Percentiles rank a stretch among this genome's conserved stretches.
Conservation (phyloP, 35 echinoderm and acorn worm species). For the Lytechinus pictus region DNA sequence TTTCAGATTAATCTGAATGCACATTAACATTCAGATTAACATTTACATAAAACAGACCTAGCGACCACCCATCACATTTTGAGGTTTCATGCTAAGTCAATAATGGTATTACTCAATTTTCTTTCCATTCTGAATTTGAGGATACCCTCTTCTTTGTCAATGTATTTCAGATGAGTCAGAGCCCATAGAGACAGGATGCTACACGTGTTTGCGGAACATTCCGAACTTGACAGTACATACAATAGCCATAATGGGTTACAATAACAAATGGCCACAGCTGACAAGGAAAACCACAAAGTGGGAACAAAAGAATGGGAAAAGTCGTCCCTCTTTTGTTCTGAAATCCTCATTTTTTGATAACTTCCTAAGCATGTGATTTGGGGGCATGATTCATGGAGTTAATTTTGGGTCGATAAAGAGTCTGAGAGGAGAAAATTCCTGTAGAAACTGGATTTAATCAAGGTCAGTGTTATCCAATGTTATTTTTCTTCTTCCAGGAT, state of each 20-base stretch:
- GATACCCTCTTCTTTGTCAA: background rate
- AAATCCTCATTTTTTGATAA: constrained; percentile 5
- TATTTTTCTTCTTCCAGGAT: background rate
- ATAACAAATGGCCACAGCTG: background rate
- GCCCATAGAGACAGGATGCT: background rate
- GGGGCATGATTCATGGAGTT: background rate
- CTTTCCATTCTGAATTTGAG: background rate
- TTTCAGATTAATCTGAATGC: no score
- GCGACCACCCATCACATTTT: background rate
- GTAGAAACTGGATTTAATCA: background rate
- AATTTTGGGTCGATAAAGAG: background rate
- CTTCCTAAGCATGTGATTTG: constrained; percentile 4
- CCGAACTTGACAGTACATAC: background rate
- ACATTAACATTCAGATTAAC: no score
- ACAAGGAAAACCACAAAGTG: background rate
- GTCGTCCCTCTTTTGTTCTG: background rate
- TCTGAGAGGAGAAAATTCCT: background rate
- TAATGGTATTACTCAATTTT: background rate
- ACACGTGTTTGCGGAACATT: background rate
- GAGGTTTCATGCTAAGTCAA: background rate
- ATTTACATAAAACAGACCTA: background rate
- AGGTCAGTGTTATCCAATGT: background rate
- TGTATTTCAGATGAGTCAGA: background rate
- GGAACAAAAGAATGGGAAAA: background rate
- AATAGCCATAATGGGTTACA: background rate